Percentiles rank a stretch among this genome's conserved stretches.
These are phyloP conservation scores for Thunnus thynnus DNA, from an alignment of 2,113 vertebrate species.

Conservation along the genomic window DNA sequence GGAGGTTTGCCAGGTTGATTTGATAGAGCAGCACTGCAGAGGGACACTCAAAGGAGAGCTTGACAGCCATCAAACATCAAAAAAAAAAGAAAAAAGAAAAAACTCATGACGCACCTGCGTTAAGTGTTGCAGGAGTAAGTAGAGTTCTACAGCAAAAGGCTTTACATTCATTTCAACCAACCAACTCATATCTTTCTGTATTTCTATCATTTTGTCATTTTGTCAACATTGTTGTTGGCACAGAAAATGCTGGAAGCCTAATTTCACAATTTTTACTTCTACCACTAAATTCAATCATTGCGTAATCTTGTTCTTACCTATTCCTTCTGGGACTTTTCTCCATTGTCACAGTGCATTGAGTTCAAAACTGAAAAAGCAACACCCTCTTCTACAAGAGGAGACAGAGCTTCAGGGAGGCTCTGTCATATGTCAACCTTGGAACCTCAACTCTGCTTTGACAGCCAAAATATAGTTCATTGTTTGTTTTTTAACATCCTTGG, in stretches of 20 bases:
- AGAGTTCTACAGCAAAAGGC: background rate
- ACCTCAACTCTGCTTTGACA: conserved; percentile 51
- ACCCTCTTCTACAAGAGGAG: conserved; percentile 38
- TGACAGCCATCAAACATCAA: conserved; percentile 30
- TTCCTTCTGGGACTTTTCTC: background rate
- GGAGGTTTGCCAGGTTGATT: conserved; percentile 60
- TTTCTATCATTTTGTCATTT: no score
- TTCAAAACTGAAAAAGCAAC: conserved; percentile 44
- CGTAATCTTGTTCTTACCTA: conserved; percentile 17
- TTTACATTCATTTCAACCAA: background rate
- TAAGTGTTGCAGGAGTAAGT: background rate
- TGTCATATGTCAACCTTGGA: conserved; percentile 68
- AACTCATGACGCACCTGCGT: background rate
- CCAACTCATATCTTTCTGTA: background rate
- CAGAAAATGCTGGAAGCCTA: no score
- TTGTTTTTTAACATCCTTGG: conserved; percentile 1
- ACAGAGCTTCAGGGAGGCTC: conserved; percentile 52
- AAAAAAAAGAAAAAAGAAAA: background rate
- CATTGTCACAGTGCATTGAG: conserved; percentile 42
- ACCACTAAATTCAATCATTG: background rate
- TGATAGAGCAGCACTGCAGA: conserved; percentile 56
- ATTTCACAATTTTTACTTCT: background rate
- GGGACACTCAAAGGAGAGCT: conserved; percentile 47
- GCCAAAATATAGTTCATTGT: conserved; percentile 17
- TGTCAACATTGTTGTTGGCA: no score